A percentile compares a stretch with the other conserved stretches of the same genome.
Evolutionary conservation across 2,888 invertebrate genomes (phyloP).

Genomic region (Oasisia sp.): DNA sequence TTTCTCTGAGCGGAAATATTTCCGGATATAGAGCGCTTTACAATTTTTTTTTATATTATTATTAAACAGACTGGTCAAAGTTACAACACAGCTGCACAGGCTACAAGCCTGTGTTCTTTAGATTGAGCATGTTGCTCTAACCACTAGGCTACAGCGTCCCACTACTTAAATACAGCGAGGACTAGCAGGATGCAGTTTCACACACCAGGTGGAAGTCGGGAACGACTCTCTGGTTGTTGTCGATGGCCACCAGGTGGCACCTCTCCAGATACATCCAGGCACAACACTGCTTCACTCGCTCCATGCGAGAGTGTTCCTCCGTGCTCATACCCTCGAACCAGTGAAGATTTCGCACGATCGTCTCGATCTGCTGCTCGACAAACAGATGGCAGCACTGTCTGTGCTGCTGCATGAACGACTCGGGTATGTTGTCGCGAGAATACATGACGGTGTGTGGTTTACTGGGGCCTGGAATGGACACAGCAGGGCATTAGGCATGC

Average conservation of each 20-base stretch:
- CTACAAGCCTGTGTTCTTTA: too few species aligned
- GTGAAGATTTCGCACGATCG: constrained; percentile 32
- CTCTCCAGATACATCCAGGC: constrained; percentile 22
- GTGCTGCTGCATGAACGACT: constrained; percentile 28
- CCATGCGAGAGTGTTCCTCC: not conserved
- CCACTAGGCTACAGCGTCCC: too few species aligned
- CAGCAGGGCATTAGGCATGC: not conserved
- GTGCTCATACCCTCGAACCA: constrained; percentile 25
- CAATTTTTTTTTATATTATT: too few species aligned
- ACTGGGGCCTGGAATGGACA: not conserved
- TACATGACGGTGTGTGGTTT: constrained; percentile 24
- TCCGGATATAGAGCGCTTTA: too few species aligned
- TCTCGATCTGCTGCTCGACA: constrained; percentile 31
- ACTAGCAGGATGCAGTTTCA: not conserved
- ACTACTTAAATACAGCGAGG: not conserved
- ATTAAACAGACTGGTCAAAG: too few species aligned
- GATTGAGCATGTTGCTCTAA: too few species aligned
- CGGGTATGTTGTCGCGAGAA: constrained; percentile 25
- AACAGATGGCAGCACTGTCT: constrained; percentile 29
- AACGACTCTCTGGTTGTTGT: constrained; percentile 19
- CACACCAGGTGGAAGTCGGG: constrained; percentile 25
- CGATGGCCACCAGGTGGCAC: constrained; percentile 20
- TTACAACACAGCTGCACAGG: too few species aligned
- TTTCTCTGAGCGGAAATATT: too few species aligned
- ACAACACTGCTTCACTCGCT: constrained; percentile 22